These are phyloP conservation scores for Chiridota heheva DNA, from an alignment of 35 echinoderm and acorn worm genomes.

Conservation along the genomic window DNA sequence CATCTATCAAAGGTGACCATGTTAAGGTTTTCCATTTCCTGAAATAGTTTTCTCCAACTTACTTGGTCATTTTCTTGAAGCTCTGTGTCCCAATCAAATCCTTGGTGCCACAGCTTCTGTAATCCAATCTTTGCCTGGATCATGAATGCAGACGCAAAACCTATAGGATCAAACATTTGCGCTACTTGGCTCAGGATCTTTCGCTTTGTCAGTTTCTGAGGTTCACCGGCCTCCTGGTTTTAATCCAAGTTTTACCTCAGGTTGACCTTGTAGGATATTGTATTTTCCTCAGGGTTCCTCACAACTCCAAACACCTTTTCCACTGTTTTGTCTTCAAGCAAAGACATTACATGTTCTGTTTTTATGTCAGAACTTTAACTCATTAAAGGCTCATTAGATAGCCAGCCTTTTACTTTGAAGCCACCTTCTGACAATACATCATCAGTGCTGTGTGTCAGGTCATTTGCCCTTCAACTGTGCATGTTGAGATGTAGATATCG, in stretches of 20 bases:
- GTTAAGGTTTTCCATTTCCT: slow-evolving; percentile 57
- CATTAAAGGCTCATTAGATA: neutral
- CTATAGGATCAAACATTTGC: slow-evolving; percentile 68
- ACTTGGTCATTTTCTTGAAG: neutral
- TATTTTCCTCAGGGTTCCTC: slow-evolving; percentile 49
- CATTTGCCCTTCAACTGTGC: neutral
- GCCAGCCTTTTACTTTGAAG: slow-evolving; percentile 21
- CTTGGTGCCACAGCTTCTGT: slow-evolving; percentile 56
- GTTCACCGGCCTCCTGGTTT: neutral
- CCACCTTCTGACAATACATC: neutral
- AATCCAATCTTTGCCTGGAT: slow-evolving; percentile 73
- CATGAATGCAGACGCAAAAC: slow-evolving; percentile 72
- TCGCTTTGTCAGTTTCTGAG: slow-evolving; percentile 56
- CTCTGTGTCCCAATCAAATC: slow-evolving; percentile 58
- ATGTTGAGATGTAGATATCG: slow-evolving; percentile 65
- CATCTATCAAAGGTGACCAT: slow-evolving; percentile 24
- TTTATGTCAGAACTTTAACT: neutral
- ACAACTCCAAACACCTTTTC: slow-evolving; percentile 53
- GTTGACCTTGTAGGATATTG: slow-evolving; percentile 51
- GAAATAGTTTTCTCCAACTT: slow-evolving; percentile 40
- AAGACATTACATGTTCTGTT: slow-evolving; percentile 5
- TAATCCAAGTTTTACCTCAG: neutral
- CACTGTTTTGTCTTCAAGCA: slow-evolving; percentile 16
- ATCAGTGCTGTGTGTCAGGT: slow-evolving; percentile 8
- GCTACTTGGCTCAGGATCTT: slow-evolving; percentile 57